phyloP scores from a whole-genome alignment of 1,140 invertebrate species.

The Papilio polytes region DNA sequence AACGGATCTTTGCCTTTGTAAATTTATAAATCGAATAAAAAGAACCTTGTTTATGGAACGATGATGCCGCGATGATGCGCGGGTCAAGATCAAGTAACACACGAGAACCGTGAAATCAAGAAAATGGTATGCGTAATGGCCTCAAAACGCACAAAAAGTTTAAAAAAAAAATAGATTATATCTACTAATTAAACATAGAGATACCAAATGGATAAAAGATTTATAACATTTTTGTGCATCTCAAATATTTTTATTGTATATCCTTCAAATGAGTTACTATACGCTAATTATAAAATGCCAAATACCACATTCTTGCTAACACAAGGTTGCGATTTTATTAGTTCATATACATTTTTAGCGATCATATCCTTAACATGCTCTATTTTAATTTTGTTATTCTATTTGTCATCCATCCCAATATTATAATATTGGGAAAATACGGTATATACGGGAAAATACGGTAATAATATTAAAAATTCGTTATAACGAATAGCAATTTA shows the following conservation, averaged over 20 bases:
- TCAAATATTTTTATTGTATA: background rate
- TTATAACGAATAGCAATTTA: too few species aligned
- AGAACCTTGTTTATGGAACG: conserved; percentile 22
- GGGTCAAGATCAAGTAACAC: conserved; percentile 25
- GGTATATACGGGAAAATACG: too few species aligned
- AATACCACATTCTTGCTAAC: conserved; percentile 1
- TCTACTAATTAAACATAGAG: background rate
- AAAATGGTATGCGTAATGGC: conserved; percentile 1
- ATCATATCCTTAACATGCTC: background rate
- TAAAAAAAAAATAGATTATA: background rate
- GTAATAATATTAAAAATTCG: too few species aligned
- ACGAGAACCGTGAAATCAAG: conserved; percentile 19
- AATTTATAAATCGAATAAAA: background rate
- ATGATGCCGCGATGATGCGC: background rate
- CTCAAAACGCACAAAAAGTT: background rate
- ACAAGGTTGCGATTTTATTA: background rate
- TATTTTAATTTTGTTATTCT: background rate
- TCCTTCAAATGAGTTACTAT: background rate
- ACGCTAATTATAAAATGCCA: background rate
- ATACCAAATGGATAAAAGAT: background rate
- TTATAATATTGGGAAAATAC: too few species aligned
- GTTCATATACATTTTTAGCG: background rate
- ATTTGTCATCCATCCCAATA: background rate
- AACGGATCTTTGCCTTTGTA: background rate
- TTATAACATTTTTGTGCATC: background rate